phyloP scores from a whole-genome alignment of 2,888 invertebrate genomes.

The Mimas tiliae region DNA sequence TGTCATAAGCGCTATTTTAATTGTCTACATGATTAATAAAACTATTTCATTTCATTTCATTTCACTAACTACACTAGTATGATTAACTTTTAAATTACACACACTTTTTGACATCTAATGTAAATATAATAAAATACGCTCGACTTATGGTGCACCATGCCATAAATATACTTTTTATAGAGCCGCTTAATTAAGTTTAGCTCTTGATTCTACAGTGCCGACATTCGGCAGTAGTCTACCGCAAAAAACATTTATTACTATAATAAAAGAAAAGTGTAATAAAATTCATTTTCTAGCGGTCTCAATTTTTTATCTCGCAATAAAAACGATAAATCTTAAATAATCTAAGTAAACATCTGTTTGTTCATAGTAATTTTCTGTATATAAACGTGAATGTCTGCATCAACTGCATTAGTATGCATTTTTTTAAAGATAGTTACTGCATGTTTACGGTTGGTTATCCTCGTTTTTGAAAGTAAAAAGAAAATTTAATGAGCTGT shows the following conservation, averaged over 20 bases:
- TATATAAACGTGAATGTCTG: not conserved
- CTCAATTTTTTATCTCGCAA: not conserved
- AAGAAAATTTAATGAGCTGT: not conserved
- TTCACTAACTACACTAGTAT: too few relatives aligned
- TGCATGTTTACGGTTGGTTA: not conserved
- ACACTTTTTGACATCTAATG: not conserved
- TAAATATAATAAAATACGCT: not conserved
- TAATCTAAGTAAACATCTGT: not conserved
- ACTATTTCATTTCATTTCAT: too few relatives aligned
- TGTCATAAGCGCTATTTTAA: too few relatives aligned
- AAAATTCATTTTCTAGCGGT: not conserved
- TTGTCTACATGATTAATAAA: too few relatives aligned
- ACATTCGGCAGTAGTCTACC: not conserved
- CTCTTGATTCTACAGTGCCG: not conserved
- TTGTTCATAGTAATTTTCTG: not conserved
- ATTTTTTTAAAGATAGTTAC: not conserved
- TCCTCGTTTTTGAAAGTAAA: not conserved
- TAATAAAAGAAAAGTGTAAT: slow-evolving; percentile 1
- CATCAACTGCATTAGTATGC: not conserved
- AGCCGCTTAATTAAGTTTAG: not conserved
- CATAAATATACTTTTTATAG: slow-evolving; percentile 16
- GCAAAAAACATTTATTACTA: not conserved
- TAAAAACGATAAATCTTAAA: not conserved
- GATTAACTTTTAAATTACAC: not conserved
- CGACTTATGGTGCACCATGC: not conserved